These are phyloP conservation scores for Takifugu rubripes DNA, from an alignment of 2,797 vertebrate genomes.

Conservation along the genomic window DNA sequence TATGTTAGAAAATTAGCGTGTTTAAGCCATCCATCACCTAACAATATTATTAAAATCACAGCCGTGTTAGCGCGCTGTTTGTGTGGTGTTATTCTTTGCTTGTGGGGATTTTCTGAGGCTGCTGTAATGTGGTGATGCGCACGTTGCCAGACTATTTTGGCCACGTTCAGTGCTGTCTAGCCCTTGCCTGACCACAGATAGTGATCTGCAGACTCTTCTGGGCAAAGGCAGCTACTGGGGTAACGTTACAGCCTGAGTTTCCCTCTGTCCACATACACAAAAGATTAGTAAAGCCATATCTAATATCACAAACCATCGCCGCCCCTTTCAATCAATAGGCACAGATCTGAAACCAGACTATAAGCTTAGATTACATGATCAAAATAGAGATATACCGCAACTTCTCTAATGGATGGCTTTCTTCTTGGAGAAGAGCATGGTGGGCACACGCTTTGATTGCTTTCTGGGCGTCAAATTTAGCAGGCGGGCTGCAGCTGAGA, in stretches of 20 bases:
- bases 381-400: conserved; percentile 50
- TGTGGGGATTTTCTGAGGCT: conserved; percentile 54
- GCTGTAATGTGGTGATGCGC: conserved; percentile 61
- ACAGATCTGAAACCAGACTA: conserved; percentile 65
- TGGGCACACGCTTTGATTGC: conserved; percentile 35
- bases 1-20: conserved; percentile 36
- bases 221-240: conserved; percentile 63
- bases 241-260: conserved; percentile 69
- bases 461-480: conserved; percentile 44
- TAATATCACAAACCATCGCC: conserved; percentile 73
- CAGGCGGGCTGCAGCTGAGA: conserved; percentile 41
- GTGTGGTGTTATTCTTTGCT: conserved; percentile 38
- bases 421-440: neutral
- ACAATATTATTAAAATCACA: conserved; percentile 2
- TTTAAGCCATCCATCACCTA: conserved; percentile 17
- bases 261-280: conserved; percentile 70
- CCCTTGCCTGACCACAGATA: conserved; percentile 69
- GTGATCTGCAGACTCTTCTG: conserved; percentile 70
- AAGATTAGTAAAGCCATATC: conserved; percentile 75
- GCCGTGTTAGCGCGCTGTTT: conserved; percentile 31
- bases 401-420: conserved; percentile 10
- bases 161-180: conserved; percentile 61
- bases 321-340: conserved; percentile 65
- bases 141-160: conserved; percentile 72
- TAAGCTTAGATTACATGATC: conserved; percentile 62